These are phyloP conservation scores for Azemiops feae DNA, from an alignment of 2,113 vertebrate genomes.

Conservation along the genomic window DNA sequence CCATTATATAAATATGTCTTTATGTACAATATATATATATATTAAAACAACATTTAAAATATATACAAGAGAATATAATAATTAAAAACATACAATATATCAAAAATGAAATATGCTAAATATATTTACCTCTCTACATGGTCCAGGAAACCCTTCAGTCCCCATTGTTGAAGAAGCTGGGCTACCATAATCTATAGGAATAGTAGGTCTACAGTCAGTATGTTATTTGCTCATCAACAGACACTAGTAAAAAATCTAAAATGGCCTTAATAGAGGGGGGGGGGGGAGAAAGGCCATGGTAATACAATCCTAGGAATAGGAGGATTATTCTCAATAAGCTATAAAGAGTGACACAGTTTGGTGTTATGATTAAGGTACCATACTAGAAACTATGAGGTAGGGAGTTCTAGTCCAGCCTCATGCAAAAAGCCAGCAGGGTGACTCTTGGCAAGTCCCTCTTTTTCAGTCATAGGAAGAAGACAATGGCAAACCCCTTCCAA, in stretches of 20 bases:
- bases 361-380: too few relatives aligned
- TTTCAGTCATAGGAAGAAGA: too few relatives aligned
- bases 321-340: not conserved
- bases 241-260: not conserved
- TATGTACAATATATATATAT: not conserved
- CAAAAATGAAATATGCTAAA: not conserved
- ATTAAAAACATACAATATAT: not conserved
- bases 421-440: too few relatives aligned
- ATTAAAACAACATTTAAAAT: not conserved
- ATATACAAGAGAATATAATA: not conserved
- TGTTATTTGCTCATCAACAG: not conserved
- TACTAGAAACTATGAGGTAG: too few relatives aligned
- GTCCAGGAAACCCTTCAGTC: slow-evolving; percentile 85
- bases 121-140: slow-evolving; percentile 80
- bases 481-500: too few relatives aligned
- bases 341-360: not conserved
- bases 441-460: too few relatives aligned
- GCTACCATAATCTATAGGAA: slow-evolving; percentile 81
- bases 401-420: too few relatives aligned
- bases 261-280: not conserved
- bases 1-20: not conserved
- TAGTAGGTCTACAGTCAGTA: slow-evolving; percentile 26
- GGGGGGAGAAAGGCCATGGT: not conserved
- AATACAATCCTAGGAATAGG: not conserved
- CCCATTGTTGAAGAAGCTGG: slow-evolving; percentile 87